A percentile compares a stretch with the other conserved stretches of the same genome.
Evolutionary conservation across 2,888 invertebrate genomes (phyloP).

Genomic region (Cactoblastis cactorum): DNA sequence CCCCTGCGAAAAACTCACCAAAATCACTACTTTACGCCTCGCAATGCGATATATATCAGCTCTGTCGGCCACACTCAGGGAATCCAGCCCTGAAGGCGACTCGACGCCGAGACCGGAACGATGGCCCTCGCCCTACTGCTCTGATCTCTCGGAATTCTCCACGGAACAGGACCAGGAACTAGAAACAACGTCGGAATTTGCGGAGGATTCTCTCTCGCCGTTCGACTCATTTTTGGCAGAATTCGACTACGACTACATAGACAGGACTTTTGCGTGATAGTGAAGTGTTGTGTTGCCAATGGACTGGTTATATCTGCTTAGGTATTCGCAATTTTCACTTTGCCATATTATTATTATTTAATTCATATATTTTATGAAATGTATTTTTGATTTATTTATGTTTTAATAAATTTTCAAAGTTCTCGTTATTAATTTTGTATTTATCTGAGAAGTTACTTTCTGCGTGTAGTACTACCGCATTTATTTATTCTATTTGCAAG

Average conservation of each 20-base stretch:
- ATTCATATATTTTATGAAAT: slow-evolving; percentile 54
- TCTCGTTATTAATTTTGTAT: slow-evolving; percentile 48
- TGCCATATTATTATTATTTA: slow-evolving; percentile 73
- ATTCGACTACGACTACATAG: slow-evolving; percentile 71
- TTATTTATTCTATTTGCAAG: neutral
- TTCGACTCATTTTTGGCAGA: slow-evolving; percentile 78
- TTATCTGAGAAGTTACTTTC: slow-evolving; percentile 22
- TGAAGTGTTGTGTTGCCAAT: slow-evolving; percentile 42
- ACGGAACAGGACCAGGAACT: slow-evolving; percentile 67
- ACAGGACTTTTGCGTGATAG: slow-evolving; percentile 72
- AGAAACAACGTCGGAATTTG: slow-evolving; percentile 71
- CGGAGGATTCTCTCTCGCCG: slow-evolving; percentile 78
- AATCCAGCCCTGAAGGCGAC: slow-evolving; percentile 42
- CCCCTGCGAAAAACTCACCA: slow-evolving; percentile 90
- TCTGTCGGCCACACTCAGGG: slow-evolving; percentile 83
- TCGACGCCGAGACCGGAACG: slow-evolving; percentile 46
- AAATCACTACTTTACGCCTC: slow-evolving; percentile 91
- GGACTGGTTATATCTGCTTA: slow-evolving; percentile 45
- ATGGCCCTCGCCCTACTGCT: slow-evolving; percentile 70
- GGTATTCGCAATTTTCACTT: slow-evolving; percentile 56
- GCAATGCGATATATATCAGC: slow-evolving; percentile 93
- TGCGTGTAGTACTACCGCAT: no score
- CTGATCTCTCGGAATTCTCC: slow-evolving; percentile 76
- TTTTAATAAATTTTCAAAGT: slow-evolving; percentile 68
- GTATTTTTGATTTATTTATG: slow-evolving; percentile 56